A percentile compares a stretch with the other conserved stretches of the same genome.
These are phyloP conservation scores for Meganola albula DNA, from an alignment of 2,888 invertebrate species.

Conservation along the genomic window DNA sequence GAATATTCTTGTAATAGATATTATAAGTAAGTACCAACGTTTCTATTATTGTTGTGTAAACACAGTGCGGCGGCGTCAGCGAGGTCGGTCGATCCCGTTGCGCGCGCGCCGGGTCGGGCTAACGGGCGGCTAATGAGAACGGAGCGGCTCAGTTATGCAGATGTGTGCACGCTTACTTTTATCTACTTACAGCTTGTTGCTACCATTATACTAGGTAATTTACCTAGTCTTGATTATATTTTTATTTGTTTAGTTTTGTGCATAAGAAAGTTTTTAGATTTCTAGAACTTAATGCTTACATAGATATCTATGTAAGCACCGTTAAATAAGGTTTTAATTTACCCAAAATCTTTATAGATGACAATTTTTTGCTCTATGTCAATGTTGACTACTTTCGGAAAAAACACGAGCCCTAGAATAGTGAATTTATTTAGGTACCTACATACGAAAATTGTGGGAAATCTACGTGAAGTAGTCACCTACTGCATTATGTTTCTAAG, in stretches of 20 bases:
- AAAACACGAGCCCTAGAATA: too few species aligned
- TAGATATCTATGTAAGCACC: too few species aligned
- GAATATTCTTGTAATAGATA: neutral
- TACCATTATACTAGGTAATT: constrained; percentile 27
- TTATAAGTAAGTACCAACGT: too few species aligned
- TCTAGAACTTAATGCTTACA: constrained; percentile 22
- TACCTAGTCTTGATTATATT: constrained; percentile 26
- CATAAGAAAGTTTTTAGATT: neutral
- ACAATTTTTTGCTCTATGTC: too few species aligned
- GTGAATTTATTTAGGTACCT: too few species aligned
- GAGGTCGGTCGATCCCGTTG: constrained; percentile 47
- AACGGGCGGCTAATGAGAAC: constrained; percentile 74
- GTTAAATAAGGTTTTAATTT: too few species aligned
- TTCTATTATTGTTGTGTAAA: constrained; percentile 32
- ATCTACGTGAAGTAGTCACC: too few species aligned
- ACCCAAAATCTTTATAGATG: too few species aligned
- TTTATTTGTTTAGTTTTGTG: constrained; percentile 21
- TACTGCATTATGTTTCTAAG: too few species aligned
- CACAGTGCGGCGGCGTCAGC: constrained; percentile 27
- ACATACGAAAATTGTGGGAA: too few species aligned
- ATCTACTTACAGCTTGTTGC: constrained; percentile 33
- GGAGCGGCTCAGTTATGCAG: constrained; percentile 69
- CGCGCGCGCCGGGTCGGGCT: constrained; percentile 57
- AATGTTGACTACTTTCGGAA: too few species aligned
- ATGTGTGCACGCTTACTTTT: constrained; percentile 42